Evolutionary conservation across 2,888 invertebrate genomes (phyloP).

Genomic region (Drosophila putrida): DNA sequence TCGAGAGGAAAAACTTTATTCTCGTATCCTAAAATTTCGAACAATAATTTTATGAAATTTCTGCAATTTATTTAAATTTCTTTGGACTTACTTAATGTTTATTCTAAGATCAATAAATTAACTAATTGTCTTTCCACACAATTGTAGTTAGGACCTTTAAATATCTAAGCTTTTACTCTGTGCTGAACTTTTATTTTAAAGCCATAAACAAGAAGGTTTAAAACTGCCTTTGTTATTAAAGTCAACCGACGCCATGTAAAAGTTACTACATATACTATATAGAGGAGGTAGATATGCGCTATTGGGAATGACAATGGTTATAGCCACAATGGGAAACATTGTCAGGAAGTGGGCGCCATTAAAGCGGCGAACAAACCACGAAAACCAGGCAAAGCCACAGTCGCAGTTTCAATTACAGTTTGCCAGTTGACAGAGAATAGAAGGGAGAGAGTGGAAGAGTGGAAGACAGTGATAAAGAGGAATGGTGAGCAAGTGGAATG

Average conservation of each 20-base stretch:
- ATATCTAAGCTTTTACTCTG: not conserved
- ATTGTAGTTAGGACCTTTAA: not conserved
- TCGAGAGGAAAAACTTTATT: too few species aligned
- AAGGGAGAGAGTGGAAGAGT: not conserved
- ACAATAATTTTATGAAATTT: too few species aligned
- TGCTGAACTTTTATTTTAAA: not conserved
- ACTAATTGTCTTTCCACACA: too few species aligned
- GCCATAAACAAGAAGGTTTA: conserved; percentile 1
- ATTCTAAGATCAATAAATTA: too few species aligned
- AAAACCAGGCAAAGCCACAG: conserved; percentile 59
- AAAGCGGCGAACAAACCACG: conserved; percentile 53
- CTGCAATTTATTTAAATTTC: too few species aligned
- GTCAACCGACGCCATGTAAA: conserved; percentile 5
- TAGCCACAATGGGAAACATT: conserved; percentile 28
- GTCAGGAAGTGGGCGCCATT: conserved; percentile 61
- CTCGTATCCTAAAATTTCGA: too few species aligned
- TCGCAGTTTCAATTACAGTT: conserved; percentile 76
- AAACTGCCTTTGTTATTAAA: conserved; percentile 3
- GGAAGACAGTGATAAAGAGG: not conserved
- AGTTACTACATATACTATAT: not conserved
- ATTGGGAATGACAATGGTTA: conserved; percentile 16
- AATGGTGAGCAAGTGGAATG: conserved; percentile 1
- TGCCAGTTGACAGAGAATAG: conserved; percentile 47
- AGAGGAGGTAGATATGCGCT: conserved; percentile 7
- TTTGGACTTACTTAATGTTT: too few species aligned